Base-by-base conservation (phyloP, 2,113 vertebrate species). In the Butastur rufipennis region DNA sequence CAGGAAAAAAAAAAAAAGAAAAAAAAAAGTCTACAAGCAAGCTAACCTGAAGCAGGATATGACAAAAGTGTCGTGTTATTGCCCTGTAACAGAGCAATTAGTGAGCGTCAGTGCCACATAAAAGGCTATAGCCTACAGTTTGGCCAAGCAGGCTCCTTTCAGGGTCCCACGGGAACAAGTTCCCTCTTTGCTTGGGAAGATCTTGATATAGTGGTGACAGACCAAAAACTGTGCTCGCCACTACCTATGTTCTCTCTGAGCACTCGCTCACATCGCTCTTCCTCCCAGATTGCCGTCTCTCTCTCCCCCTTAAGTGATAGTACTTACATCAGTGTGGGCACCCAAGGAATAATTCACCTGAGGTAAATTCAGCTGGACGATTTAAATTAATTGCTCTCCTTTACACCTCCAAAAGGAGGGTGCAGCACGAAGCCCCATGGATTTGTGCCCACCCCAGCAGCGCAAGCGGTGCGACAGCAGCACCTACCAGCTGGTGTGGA, bases 21-120 rank as follows among this genome's bases (percentile, higher is more conserved):
- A 17, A 7, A 31, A 50, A 9, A 4, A 71, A 47, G 17, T 36
- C 52, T 72, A 27, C n/a, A 75, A 72, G 40, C 31, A 91, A 97
- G 45, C 71, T 96, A 95, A 97, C 73, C 89, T 90, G 65, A 67
- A 87, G 48, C 32, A 86, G 72, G 21, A 72, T 80, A 68, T 66
- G 62, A 73, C 74, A 42, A 63, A 80, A 78, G 25, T 26, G 16
- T 38, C 0, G 0, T 53, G 32, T 50, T 94, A 80, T 45, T 93
- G 88, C 59, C 62, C 78, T 75, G 38, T 31, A 81, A 88, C 34
- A 47, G 38, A 78, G 66, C 12, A 74, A 83, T 90, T 87, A 92
- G 62, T 84, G 63, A 71, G 31, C 3, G 4, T 72, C 43, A 26
- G 43, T 36, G 45, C 22, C 58, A 29, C 8, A 4, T 40, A 38